Evolutionary conservation across 1,140 invertebrate species (phyloP).

Genomic region (Aphis craccivora): DNA sequence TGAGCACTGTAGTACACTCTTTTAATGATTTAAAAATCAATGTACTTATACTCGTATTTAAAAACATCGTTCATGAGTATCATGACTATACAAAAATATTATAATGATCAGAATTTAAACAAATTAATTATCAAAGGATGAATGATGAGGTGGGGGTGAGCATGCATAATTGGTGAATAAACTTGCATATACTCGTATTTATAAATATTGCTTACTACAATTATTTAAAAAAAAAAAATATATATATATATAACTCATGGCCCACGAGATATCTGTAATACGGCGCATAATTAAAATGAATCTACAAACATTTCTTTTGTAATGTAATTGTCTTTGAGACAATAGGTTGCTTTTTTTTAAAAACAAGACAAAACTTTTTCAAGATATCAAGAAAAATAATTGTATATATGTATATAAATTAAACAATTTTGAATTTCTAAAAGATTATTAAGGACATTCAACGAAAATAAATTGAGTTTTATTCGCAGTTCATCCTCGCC

Average conservation of each 20-base stretch:
- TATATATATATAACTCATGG: not conserved
- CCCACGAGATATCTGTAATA: not conserved
- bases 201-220: not conserved
- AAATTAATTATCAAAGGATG: not conserved
- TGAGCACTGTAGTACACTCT: no score
- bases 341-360: not conserved
- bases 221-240: not conserved
- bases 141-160: not conserved
- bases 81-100: not conserved
- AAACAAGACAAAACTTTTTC: not conserved
- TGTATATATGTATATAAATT: not conserved
- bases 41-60: not conserved
- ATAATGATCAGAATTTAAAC: not conserved
- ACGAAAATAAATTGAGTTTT: not conserved
- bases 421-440: not conserved
- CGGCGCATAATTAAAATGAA: not conserved
- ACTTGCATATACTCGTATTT: not conserved
- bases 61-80: not conserved
- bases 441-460: constrained; percentile 19
- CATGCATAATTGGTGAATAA: not conserved
- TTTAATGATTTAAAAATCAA: not conserved
- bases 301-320: not conserved
- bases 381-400: constrained; percentile 7
- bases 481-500: no score
- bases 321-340: not conserved